Percentiles rank a stretch among this genome's conserved stretches.
phyloP scores from a whole-genome alignment of 1,140 invertebrate genomes.

The Thalassaphorura encarpata region DNA sequence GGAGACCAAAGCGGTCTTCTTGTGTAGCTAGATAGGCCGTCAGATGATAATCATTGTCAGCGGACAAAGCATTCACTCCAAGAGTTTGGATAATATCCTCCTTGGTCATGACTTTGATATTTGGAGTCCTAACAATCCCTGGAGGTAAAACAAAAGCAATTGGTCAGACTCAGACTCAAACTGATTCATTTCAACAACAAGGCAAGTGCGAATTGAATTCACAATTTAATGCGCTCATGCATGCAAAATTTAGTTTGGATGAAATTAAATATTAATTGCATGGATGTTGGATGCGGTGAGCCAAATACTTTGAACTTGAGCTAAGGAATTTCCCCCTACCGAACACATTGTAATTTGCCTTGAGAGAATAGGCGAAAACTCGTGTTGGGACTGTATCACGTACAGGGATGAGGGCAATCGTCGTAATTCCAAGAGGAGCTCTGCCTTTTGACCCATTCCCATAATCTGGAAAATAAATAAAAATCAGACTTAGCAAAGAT shows the following conservation, averaged over 20 bases:
- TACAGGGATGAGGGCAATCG: neutral
- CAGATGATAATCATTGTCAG: neutral
- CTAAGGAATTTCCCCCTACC: no score
- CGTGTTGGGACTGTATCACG: neutral
- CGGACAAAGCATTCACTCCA: neutral
- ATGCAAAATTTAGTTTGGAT: no score
- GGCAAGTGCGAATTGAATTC: no score
- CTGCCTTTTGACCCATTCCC: no score
- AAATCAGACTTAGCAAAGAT: no score
- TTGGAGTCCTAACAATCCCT: neutral
- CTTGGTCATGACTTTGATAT: neutral
- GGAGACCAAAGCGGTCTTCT: conserved; percentile 5
- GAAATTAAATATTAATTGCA: no score
- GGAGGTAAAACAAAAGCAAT: conserved; percentile 2
- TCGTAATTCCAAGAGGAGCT: neutral
- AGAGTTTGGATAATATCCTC: neutral
- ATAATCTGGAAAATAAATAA: no score
- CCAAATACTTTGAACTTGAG: no score
- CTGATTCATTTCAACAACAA: no score
- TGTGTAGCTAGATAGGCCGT: neutral
- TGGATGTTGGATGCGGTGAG: no score
- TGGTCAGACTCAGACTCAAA: neutral
- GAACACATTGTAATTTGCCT: no score
- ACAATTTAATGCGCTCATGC: no score
- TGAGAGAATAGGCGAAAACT: neutral